Conservation (phyloP, 2,888 invertebrate genomes). For the Chalcosyrphus nemorum region DNA sequence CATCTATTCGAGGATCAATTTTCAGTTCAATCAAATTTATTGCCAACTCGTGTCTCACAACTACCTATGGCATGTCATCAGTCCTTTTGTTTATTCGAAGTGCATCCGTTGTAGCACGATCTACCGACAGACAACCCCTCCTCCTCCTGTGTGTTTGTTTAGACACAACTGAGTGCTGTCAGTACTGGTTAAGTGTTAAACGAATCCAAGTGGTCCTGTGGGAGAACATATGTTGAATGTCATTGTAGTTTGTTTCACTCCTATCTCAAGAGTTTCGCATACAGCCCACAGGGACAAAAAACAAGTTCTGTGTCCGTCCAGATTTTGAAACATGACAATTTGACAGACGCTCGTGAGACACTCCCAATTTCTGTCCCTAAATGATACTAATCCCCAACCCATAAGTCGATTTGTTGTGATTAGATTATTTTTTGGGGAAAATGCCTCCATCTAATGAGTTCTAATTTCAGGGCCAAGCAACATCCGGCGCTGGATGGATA, state of each 20-base stretch:
- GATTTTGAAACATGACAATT: constrained; percentile 23
- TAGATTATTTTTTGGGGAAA: constrained; percentile 44
- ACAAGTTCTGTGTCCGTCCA: not conserved
- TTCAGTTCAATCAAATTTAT: constrained; percentile 52
- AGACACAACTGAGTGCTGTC: constrained; percentile 27
- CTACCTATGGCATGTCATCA: constrained; percentile 40
- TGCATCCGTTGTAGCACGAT: constrained; percentile 46
- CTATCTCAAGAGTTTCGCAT: constrained; percentile 50
- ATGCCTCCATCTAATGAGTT: constrained; percentile 54
- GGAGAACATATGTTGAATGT: constrained; percentile 68
- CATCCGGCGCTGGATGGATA: constrained; percentile 48
- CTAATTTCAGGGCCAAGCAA: constrained; percentile 64
- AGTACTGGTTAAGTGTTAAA: constrained; percentile 62
- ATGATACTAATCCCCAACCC: constrained; percentile 49
- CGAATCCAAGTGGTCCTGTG: constrained; percentile 64
- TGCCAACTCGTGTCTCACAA: constrained; percentile 65
- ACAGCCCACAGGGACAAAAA: not conserved
- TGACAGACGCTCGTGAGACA: constrained; percentile 26
- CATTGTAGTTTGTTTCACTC: constrained; percentile 34
- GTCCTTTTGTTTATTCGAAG: constrained; percentile 59
- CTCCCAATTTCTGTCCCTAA: not conserved
- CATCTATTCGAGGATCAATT: constrained; percentile 13
- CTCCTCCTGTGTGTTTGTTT: not conserved
- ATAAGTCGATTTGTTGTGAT: constrained; percentile 71
- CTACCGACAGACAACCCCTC: constrained; percentile 23